Evolutionary conservation across 2,888 invertebrate genomes (phyloP).

Genomic region (Liodrosophila aerea): DNA sequence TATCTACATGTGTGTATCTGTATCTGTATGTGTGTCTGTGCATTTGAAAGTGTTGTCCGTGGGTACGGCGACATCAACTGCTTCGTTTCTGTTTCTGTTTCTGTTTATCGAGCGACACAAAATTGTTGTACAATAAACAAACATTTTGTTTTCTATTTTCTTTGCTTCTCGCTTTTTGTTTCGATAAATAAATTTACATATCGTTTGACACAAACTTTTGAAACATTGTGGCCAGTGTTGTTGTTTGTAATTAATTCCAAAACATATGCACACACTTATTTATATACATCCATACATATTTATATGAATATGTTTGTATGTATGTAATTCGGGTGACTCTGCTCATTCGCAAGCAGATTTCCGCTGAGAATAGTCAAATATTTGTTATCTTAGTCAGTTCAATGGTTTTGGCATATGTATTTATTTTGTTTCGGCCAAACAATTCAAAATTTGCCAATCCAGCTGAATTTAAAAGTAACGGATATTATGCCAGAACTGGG

Average conservation of each 20-base stretch:
- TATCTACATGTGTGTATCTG: conserved; percentile 14
- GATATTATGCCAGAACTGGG: too few relatives aligned
- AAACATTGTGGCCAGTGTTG: conserved; percentile 60
- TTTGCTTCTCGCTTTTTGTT: conserved; percentile 32
- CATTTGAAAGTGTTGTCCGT: conserved; percentile 46
- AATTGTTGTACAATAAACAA: conserved; percentile 71
- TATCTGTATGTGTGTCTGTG: conserved; percentile 27
- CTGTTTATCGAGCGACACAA: conserved; percentile 73
- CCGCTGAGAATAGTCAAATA: conserved; percentile 24
- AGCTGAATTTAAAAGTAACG: too few relatives aligned
- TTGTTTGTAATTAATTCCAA: conserved; percentile 5
- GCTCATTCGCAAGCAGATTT: conserved; percentile 24
- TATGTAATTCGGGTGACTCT: conserved; percentile 29
- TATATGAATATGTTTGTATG: conserved; percentile 33
- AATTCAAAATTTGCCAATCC: too few relatives aligned
- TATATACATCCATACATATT: too few relatives aligned
- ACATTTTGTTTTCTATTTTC: conserved; percentile 60
- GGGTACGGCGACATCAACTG: conserved; percentile 54
- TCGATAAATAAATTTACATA: conserved; percentile 70
- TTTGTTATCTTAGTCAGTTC: conserved; percentile 30
- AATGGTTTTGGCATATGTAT: conserved; percentile 4
- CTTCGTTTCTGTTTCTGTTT: conserved; percentile 21
- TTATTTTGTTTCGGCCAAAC: too few relatives aligned
- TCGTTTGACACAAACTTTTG: conserved; percentile 65
- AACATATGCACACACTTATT: too few relatives aligned